Evolutionary conservation across 1,140 invertebrate species (phyloP).

Genomic region (Drosophila gunungcola): DNA sequence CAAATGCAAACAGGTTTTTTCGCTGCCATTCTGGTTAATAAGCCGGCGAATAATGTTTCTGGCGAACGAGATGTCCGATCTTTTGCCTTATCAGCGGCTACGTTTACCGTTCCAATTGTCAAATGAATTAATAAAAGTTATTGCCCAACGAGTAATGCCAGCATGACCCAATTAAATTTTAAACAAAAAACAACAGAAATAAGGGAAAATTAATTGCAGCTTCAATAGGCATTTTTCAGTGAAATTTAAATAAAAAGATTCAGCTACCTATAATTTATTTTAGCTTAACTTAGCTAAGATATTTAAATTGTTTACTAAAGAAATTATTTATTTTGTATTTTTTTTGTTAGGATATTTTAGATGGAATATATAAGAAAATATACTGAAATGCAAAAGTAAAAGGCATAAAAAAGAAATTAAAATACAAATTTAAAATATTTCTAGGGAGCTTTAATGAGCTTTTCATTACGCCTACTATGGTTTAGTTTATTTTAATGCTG

Average conservation of each 20-base stretch:
- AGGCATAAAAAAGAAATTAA: too few species aligned
- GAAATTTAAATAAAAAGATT: background rate
- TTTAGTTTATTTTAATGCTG: constrained; percentile 27
- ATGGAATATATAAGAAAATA: too few species aligned
- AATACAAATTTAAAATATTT: background rate
- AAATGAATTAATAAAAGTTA: constrained; percentile 52
- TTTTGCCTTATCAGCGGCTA: constrained; percentile 25
- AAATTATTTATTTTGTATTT: background rate
- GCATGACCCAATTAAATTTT: constrained; percentile 62
- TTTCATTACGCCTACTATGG: constrained; percentile 4
- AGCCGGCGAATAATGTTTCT: constrained; percentile 24
- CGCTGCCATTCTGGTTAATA: constrained; percentile 44
- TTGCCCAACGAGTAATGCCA: constrained; percentile 42
- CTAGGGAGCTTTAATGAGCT: background rate
- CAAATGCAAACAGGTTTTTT: constrained; percentile 69
- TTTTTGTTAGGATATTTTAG: too few species aligned
- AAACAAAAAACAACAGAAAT: constrained; percentile 15
- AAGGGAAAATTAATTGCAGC: background rate
- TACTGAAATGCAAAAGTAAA: too few species aligned
- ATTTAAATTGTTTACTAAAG: background rate
- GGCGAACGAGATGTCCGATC: constrained; percentile 3
- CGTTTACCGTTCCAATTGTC: constrained; percentile 48
- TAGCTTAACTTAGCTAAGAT: background rate
- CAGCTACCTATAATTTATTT: too few species aligned
- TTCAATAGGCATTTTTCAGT: background rate